Evolutionary conservation across 2,113 vertebrate genomes (phyloP).

Genomic region (Passer domesticus): DNA sequence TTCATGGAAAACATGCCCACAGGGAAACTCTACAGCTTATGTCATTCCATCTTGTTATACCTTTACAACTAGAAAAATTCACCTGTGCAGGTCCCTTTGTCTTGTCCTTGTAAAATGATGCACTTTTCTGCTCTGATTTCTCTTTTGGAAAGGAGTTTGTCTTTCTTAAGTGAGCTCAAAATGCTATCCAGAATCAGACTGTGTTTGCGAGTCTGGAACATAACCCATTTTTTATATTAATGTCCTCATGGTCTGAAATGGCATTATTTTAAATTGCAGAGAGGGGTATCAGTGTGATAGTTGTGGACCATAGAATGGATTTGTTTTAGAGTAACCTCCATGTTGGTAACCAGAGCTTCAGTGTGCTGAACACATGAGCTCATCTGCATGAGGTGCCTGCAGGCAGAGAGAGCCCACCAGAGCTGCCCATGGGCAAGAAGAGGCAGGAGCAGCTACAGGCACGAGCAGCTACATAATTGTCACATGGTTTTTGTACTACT

Average conservation of each 20-base stretch:
- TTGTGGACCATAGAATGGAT: background rate
- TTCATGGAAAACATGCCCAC: background rate
- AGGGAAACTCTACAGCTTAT: background rate
- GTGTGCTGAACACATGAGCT: background rate
- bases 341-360: background rate
- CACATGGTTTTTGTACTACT: background rate
- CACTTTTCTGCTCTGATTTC: background rate
- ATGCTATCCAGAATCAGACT: background rate
- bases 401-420: accelerated
- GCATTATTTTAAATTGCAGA: background rate
- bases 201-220: background rate
- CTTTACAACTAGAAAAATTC: background rate
- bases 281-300: background rate
- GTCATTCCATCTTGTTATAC: background rate
- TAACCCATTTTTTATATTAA: background rate
- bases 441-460: background rate
- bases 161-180: background rate
- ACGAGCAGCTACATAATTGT: accelerated
- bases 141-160: background rate
- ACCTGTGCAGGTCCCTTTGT: background rate
- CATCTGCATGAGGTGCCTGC: background rate
- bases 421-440: background rate
- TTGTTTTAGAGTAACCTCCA: background rate
- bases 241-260: background rate
- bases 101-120: background rate